Conservation (phyloP, 2,797 vertebrate species). For the Calcarius lapponicus region DNA sequence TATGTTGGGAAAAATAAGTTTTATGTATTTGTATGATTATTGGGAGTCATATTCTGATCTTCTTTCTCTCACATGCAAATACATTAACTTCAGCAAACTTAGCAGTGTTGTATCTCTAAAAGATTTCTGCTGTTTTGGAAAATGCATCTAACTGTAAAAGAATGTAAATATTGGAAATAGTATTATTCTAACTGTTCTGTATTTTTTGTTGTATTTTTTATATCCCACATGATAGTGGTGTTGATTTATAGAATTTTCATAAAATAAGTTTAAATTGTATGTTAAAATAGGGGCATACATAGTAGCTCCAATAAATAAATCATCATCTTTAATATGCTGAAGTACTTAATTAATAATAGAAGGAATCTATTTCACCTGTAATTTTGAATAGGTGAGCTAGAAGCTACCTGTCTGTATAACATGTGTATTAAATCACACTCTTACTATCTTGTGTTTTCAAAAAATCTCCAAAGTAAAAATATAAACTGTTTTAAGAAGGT, state of each 20-base stretch:
- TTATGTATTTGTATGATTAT: background rate
- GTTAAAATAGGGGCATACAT: background rate
- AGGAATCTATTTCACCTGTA: background rate
- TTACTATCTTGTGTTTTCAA: background rate
- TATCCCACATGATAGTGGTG: conserved; percentile 5
- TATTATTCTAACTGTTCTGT: conserved; percentile 46
- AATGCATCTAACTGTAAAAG: conserved; percentile 30
- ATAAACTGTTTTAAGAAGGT: background rate
- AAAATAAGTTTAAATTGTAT: conserved; percentile 23
- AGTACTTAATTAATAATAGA: conserved; percentile 13
- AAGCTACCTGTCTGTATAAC: background rate
- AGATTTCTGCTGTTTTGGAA: background rate
- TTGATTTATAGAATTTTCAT: conserved; percentile 63
- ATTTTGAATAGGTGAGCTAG: conserved; percentile 10
- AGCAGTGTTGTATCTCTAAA: background rate
- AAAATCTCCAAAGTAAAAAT: background rate
- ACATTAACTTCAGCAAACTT: background rate
- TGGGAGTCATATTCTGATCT: background rate
- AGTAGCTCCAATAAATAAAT: conserved; percentile 9
- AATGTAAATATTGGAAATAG: conserved; percentile 50
- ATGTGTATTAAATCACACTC: background rate
- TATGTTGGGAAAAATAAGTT: background rate
- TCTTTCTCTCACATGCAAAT: background rate
- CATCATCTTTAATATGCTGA: background rate
- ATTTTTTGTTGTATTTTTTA: conserved; percentile 65